Evolutionary conservation across 2,113 vertebrate species (phyloP).

Genomic region (Rallus limicola): DNA sequence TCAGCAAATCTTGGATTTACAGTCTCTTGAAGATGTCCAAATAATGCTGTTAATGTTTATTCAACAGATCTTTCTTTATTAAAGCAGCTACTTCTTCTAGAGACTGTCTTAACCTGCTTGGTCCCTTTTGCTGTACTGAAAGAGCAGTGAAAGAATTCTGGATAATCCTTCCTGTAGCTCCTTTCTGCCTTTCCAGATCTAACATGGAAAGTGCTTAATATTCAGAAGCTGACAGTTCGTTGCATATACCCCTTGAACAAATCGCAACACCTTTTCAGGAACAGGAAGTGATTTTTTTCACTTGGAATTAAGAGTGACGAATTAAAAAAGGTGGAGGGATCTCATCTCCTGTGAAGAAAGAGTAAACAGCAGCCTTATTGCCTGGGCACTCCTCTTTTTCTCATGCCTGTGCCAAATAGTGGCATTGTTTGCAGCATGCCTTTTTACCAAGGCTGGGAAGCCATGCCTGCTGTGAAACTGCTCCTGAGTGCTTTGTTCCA

Average conservation of each 20-base stretch:
- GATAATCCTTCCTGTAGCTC: background rate
- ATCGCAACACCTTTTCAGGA: background rate
- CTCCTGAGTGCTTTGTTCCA: fast-evolving
- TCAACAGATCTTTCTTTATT: background rate
- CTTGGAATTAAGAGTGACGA: background rate
- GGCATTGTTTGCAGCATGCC: fast-evolving
- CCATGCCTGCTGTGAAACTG: background rate
- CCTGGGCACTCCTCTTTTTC: background rate
- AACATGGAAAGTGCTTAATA: background rate
- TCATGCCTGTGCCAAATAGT: background rate
- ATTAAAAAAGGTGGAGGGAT: background rate
- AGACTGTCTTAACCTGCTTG: background rate
- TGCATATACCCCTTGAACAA: background rate
- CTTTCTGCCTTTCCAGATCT: background rate
- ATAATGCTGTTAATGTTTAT: constrained; percentile 34
- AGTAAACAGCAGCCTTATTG: background rate
- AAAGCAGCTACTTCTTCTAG: background rate
- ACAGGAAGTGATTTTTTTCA: background rate
- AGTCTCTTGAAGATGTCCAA: constrained; percentile 7
- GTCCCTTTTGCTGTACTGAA: background rate
- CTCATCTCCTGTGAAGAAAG: background rate
- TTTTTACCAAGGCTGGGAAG: background rate
- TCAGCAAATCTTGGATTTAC: constrained; percentile 15
- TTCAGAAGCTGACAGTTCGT: background rate
- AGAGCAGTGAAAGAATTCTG: background rate